Evolutionary conservation across 1,140 invertebrate species (phyloP).

Genomic region (Acyrthosiphon pisum): DNA sequence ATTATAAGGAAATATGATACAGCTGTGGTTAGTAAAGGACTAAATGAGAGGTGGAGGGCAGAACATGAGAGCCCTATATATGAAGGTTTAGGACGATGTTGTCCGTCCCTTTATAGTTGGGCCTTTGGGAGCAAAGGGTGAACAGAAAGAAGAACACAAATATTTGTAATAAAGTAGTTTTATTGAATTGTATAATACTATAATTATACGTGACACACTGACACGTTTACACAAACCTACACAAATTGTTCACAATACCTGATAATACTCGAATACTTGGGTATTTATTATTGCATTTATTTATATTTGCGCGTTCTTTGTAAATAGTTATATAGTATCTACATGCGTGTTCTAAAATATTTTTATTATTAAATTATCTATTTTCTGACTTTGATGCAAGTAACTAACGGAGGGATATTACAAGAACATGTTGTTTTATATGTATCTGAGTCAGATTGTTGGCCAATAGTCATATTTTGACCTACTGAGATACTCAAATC

Average conservation of each 20-base stretch:
- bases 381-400: slow-evolving; percentile 19
- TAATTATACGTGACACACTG: too few relatives aligned
- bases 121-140: not conserved
- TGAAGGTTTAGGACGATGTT: not conserved
- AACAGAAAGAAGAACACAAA: not conserved
- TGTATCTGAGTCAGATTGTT: not conserved
- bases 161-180: not conserved
- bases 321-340: not conserved
- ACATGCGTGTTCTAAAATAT: not conserved
- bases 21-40: too few relatives aligned
- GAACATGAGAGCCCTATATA: too few relatives aligned
- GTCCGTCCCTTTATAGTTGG: not conserved
- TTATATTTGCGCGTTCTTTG: not conserved
- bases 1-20: too few relatives aligned
- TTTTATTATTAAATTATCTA: not conserved
- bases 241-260: not conserved
- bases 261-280: not conserved
- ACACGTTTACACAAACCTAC: not conserved
- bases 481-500: not conserved
- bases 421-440: slow-evolving; percentile 39
- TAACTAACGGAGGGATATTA: slow-evolving; percentile 6
- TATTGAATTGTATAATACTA: not conserved
- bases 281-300: not conserved
- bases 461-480: slow-evolving; percentile 10
- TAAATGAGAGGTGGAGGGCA: too few relatives aligned